Base-by-base conservation (phyloP, 2,113 vertebrate species). In the Oreochromis spilurus region DNA sequence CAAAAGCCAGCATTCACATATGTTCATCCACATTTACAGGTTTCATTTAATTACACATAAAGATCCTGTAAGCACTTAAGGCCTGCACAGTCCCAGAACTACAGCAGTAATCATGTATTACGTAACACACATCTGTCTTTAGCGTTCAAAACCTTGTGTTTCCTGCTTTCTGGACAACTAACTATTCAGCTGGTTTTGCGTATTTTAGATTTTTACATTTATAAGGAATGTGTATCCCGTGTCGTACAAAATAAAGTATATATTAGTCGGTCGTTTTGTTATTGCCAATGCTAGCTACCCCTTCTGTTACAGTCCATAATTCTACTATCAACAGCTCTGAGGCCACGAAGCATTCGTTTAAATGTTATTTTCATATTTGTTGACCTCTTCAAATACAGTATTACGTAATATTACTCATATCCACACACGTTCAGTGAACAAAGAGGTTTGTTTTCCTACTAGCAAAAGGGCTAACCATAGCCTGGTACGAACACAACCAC, bases 391-490 rank as follows among this genome's bases (percentile, higher is more conserved):
- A 77, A 31, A 52, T 52, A 26, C 26, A 26, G 26, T 26, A 13
- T 52, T 48, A 77, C 2, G 43, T 13, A 0, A 65, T 3, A n/a
- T 65, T 65, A 19, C 14, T 77, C 45, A n/a, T 34, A 31, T n/a
- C 0, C 40, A 75, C 43, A 0, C 9, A 50, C 24, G 16, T 0
- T 52, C 16, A 31, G 26, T 52, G 17, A 52, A 53, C 9, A 38
- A 53, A 10, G 10, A 9, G 0, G 2, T 45, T 29, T 17, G 5
- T 77, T 84, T 8, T 24, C 26, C 4, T 65, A 10, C 79, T 89
- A 93, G 88, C 87, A 82, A 53, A n/a, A 12, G 75, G 6, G 88
- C 85, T 90, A 93, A 85, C 48, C 21, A 38, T 82, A 82, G 57
- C 77, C 4, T 79, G 6, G 2, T 7, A 75, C 9, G 16, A 48